Conservation (phyloP, 2,888 invertebrate species). For the Brenthis hecate region DNA sequence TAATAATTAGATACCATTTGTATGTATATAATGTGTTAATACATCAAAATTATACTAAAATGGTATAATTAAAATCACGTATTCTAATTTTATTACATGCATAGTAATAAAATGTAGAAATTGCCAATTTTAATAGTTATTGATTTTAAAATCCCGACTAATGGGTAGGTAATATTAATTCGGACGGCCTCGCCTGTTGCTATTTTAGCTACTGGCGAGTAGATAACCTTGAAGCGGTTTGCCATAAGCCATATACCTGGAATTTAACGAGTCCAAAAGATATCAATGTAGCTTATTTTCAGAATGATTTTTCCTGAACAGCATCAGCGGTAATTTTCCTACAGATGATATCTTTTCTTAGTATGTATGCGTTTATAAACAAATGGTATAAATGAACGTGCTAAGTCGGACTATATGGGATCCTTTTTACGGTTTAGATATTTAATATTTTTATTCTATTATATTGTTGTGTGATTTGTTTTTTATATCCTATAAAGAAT, state of each 20-base stretch:
- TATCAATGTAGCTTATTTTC: slow-evolving; percentile 2
- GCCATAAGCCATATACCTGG: slow-evolving; percentile 46
- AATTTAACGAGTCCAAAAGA: slow-evolving; percentile 1
- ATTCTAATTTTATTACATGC: neutral
- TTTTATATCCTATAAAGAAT: too few species aligned
- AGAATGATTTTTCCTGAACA: neutral
- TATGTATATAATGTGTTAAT: too few species aligned
- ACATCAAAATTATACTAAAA: neutral
- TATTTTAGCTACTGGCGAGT: slow-evolving; percentile 47
- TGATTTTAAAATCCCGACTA: slow-evolving; percentile 34
- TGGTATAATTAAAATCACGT: neutral
- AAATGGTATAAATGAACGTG: too few species aligned
- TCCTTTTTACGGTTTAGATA: too few species aligned
- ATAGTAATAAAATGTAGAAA: neutral
- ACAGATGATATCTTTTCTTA: too few species aligned
- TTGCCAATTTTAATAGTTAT: slow-evolving; percentile 14
- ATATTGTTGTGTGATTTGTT: too few species aligned
- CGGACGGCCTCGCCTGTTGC: slow-evolving; percentile 41
- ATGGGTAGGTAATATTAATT: slow-evolving; percentile 41
- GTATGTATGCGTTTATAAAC: too few species aligned
- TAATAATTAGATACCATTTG: too few species aligned
- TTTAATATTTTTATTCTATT: too few species aligned
- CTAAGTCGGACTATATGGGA: too few species aligned
- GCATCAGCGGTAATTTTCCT: neutral
- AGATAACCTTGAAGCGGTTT: slow-evolving; percentile 52